Percentiles rank a stretch among this genome's conserved stretches.
phyloP scores from a whole-genome alignment of 1,140 invertebrate species.

The Arion vulgaris region DNA sequence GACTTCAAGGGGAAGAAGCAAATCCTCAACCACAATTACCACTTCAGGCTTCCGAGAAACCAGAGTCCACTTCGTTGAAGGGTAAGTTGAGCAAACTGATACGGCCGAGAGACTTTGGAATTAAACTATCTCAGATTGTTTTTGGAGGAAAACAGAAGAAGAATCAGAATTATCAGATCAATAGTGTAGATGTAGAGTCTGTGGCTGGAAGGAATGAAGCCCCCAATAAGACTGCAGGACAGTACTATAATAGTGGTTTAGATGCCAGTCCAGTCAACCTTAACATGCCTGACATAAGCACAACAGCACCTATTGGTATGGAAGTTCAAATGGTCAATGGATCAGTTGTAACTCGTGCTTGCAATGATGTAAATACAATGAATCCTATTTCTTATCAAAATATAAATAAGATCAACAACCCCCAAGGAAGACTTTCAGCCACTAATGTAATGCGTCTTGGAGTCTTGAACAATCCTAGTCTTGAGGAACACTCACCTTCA shows the following conservation, averaged over 20 bases:
- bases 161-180: not conserved
- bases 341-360: slow-evolving; percentile 37
- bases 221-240: not conserved
- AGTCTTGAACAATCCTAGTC: not conserved
- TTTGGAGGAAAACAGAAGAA: slow-evolving; percentile 38
- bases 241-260: slow-evolving; percentile 7
- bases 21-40: not conserved
- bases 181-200: not conserved
- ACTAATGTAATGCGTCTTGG: slow-evolving; percentile 27
- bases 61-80: slow-evolving; percentile 45
- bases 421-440: slow-evolving; percentile 15
- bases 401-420: not conserved
- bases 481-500: slow-evolving; percentile 21
- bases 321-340: slow-evolving; percentile 15
- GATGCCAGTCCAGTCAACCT: not conserved
- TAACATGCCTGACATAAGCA: not conserved
- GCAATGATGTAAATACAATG: slow-evolving; percentile 24
- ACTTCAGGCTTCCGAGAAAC: not conserved
- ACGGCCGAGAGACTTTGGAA: slow-evolving; percentile 54
- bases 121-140: slow-evolving; percentile 39
- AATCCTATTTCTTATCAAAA: not conserved
- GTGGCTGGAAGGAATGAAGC: not conserved
- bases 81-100: slow-evolving; percentile 53
- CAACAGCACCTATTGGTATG: not conserved
- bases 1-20: slow-evolving; percentile 12